Base-by-base conservation (phyloP, 2,113 vertebrate species). In the Steatornis caripensis region DNA sequence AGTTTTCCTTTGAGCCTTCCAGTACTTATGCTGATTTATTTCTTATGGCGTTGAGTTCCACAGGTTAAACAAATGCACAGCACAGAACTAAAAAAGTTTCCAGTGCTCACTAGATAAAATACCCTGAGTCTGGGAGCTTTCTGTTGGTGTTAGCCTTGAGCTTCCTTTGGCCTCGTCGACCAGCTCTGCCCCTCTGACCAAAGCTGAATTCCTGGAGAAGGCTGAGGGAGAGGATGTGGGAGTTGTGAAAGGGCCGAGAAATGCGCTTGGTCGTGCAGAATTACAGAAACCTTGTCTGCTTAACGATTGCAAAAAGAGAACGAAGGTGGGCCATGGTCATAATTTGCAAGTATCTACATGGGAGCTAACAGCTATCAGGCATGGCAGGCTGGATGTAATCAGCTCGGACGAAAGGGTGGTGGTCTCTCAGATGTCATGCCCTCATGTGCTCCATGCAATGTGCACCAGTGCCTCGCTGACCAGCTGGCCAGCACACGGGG, bases 341-440 rank as follows among this genome's bases (percentile, higher is more conserved):
- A 43, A 60, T 78, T 75, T 62, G 27, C 5, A 20, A 37, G 29
- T 58, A 22, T 65, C 53, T 80, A 8, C 32, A 10, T 16, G 41
- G 41, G 30, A 86, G 17, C 30, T 32, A 66, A 26, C 12, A 75
- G 34, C 78, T 87, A 2, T 46, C 24, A 10, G 49, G 30, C 26
- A 9, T 0, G 0, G 39, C 6, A 4, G 30, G 26, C 49, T 82
- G 87, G 30, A n/a, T 87, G 74, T 41, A 51, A 0, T 64, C 39
- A 17, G 30, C 49, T 62, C 1, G 5, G 46, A 11, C 18, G 15
- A 34, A 37, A 64, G 29, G 27, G 8, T 2, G 3, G 5, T 84
- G 51, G 37, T 68, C 48, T 55, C 22, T 84, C 30, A 43, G 53
- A 2, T 49, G 46, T 27, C 46, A 16, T 1, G 0, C 72, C 78